A percentile compares a stretch with the other conserved stretches of the same genome.
Conservation (phyloP, 2,888 invertebrate genomes). For the Hirtodrosophila alboralis region DNA sequence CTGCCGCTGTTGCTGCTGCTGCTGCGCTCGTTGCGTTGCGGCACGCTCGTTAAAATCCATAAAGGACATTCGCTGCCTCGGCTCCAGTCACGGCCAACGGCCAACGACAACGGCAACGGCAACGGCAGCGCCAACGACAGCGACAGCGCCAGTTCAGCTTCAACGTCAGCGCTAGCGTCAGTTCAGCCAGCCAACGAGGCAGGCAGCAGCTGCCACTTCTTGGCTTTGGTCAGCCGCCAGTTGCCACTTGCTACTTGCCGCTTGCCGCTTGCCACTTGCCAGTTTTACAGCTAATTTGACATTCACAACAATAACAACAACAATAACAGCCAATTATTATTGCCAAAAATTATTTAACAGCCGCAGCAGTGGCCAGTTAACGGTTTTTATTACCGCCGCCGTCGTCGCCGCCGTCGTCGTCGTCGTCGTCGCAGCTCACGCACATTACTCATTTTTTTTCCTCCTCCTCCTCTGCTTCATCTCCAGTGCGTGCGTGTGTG, state of each 20-base stretch:
- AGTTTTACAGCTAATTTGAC: conserved; percentile 64
- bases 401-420: conserved; percentile 21
- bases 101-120: conserved; percentile 35
- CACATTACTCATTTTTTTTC: conserved; percentile 51
- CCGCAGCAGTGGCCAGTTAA: conserved; percentile 39
- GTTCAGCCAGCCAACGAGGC: conserved; percentile 60
- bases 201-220: conserved; percentile 57
- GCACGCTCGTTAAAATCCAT: conserved; percentile 63
- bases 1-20: conserved; percentile 23
- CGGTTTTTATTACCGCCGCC: conserved; percentile 57
- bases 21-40: conserved; percentile 39
- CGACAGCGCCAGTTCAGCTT: conserved; percentile 42
- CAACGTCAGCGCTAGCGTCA: conserved; percentile 45
- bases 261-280: conserved; percentile 20
- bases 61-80: conserved; percentile 69
- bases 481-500: conserved; percentile 28
- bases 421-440: conserved; percentile 45
- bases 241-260: conserved; percentile 22
- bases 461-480: conserved; percentile 35
- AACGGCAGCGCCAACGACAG: conserved; percentile 15
- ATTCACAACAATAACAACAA: conserved; percentile 40
- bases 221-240: conserved; percentile 49
- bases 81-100: conserved; percentile 66
- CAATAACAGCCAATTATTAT: conserved; percentile 34
- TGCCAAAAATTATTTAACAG: conserved; percentile 31